These are phyloP conservation scores for Ranitomeya imitator DNA, from an alignment of 2,113 vertebrate genomes.

Conservation along the genomic window DNA sequence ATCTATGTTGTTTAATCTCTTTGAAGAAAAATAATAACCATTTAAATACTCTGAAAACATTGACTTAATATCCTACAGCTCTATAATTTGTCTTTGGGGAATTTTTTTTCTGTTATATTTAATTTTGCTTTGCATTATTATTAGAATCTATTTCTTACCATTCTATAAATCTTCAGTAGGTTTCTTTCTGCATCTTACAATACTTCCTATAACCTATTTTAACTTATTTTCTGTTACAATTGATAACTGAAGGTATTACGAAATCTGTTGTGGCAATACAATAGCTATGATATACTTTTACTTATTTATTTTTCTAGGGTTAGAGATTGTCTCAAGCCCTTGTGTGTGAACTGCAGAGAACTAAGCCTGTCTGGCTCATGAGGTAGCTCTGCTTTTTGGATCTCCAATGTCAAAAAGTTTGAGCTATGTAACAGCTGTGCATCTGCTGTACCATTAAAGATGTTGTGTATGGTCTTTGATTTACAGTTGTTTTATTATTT, in stretches of 20 bases:
- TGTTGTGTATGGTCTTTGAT: not conserved
- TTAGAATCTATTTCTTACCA: not conserved
- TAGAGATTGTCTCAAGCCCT: conserved; percentile 29
- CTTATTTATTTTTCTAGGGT: not conserved
- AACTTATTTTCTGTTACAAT: not conserved
- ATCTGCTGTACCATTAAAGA: not conserved
- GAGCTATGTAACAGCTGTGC: not conserved
- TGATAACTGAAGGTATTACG: not conserved
- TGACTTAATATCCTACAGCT: no score
- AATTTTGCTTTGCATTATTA: no score
- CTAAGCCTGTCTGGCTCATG: not conserved
- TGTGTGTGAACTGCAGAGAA: not conserved
- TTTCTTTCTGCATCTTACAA: not conserved
- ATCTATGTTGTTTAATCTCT: no score
- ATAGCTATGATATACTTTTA: conserved; percentile 8
- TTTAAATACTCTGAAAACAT: no score
- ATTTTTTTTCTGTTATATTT: no score
- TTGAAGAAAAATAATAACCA: no score
- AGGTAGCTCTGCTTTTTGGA: conserved; percentile 10
- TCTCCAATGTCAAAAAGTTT: not conserved
- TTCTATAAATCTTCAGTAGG: not conserved
- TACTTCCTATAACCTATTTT: not conserved
- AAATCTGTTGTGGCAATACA: conserved; percentile 33
- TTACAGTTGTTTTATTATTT: not conserved
- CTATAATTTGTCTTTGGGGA: no score